A percentile compares a stretch with the other conserved stretches of the same genome.
Evolutionary conservation across 2,113 vertebrate species (phyloP).

Genomic region (Gymnorhina tibicen): DNA sequence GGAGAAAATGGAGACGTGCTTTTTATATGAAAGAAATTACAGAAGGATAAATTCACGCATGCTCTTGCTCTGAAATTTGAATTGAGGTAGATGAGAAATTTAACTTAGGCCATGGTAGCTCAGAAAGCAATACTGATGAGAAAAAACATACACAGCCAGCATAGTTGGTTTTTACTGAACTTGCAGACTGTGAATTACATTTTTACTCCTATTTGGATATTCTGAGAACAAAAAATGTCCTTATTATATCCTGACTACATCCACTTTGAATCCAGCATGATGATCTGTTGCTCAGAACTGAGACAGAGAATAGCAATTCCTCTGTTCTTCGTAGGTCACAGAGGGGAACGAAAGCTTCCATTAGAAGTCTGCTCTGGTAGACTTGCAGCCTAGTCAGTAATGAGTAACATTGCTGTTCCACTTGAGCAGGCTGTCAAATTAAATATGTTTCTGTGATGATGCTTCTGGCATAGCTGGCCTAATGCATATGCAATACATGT

Average conservation of each 20-base stretch:
- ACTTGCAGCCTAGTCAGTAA: background rate
- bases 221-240: background rate
- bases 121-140: background rate
- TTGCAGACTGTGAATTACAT: background rate
- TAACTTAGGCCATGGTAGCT: background rate
- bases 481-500: slow-evolving; percentile 24
- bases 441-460: slow-evolving; percentile 21
- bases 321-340: background rate
- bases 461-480: slow-evolving; percentile 29
- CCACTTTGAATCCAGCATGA: background rate
- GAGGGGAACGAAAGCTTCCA: background rate
- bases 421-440: slow-evolving; percentile 40
- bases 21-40: background rate
- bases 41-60: background rate
- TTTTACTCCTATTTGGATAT: background rate
- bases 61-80: background rate
- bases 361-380: background rate
- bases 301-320: background rate
- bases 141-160: background rate
- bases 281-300: background rate
- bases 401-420: background rate
- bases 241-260: background rate
- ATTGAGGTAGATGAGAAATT: background rate
- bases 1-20: background rate
- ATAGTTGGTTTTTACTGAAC: background rate